Evolutionary conservation across 2,888 invertebrate species (phyloP).

Genomic region (Melieria picta): DNA sequence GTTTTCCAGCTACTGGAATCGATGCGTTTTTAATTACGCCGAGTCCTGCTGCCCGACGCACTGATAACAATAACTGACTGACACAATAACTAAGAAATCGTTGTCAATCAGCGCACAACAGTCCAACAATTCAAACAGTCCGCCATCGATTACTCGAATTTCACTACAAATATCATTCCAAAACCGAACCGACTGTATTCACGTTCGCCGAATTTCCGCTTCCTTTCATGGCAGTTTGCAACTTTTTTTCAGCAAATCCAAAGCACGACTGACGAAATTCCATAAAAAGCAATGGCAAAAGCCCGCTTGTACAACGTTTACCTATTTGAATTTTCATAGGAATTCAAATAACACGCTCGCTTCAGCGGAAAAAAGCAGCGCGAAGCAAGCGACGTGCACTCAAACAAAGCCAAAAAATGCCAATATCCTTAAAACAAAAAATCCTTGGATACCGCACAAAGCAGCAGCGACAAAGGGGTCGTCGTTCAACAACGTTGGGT

Average conservation of each 20-base stretch:
- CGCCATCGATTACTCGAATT: too few relatives aligned
- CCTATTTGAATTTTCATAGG: constrained; percentile 22
- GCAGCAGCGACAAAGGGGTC: not conserved
- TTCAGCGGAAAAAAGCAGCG: not conserved
- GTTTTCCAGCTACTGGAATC: too few relatives aligned
- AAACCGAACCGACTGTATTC: too few relatives aligned
- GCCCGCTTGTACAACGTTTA: constrained; percentile 1
- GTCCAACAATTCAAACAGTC: too few relatives aligned
- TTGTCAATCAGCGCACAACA: too few relatives aligned
- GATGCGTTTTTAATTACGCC: too few relatives aligned
- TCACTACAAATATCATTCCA: too few relatives aligned
- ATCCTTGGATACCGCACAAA: constrained; percentile 32
- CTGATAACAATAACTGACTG: too few relatives aligned
- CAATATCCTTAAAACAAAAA: constrained; percentile 20
- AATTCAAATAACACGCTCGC: constrained; percentile 1
- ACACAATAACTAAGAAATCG: too few relatives aligned
- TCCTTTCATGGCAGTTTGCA: constrained; percentile 7
- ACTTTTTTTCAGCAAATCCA: constrained; percentile 32
- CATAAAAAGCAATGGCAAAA: constrained; percentile 5
- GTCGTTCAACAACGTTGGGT: constrained; percentile 6
- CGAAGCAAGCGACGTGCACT: not conserved
- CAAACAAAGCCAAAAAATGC: constrained; percentile 21
- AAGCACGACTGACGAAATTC: constrained; percentile 30
- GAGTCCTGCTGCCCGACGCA: too few relatives aligned
- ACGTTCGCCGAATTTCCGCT: too few relatives aligned